These are phyloP conservation scores for Tachystola acroxantha DNA, from an alignment of 2,888 invertebrate genomes.

Conservation along the genomic window DNA sequence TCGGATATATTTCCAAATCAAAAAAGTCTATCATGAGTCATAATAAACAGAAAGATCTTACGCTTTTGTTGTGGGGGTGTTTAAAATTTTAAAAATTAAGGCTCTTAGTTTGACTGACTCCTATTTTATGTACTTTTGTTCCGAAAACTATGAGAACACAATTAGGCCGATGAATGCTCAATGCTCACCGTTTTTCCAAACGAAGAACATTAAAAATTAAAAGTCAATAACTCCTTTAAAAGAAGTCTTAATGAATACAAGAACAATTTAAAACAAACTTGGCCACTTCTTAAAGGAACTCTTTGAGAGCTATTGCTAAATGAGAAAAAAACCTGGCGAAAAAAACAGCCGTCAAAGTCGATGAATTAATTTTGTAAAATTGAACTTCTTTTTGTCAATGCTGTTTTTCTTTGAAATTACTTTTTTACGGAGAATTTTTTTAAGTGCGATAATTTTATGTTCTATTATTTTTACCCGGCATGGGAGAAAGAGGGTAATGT, in stretches of 20 bases:
- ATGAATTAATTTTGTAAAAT: constrained; percentile 56
- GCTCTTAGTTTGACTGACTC: too few relatives aligned
- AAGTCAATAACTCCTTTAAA: constrained; percentile 19
- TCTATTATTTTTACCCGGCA: too few relatives aligned
- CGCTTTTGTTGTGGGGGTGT: too few relatives aligned
- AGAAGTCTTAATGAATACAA: constrained; percentile 22
- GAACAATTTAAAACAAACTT: constrained; percentile 18
- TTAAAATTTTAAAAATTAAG: too few relatives aligned
- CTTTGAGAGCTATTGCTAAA: constrained; percentile 28
- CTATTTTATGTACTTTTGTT: too few relatives aligned
- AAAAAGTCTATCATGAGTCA: too few relatives aligned
- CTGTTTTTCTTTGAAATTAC: constrained; percentile 32
- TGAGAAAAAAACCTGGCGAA: constrained; percentile 27
- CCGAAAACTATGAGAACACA: too few relatives aligned
- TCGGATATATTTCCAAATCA: too few relatives aligned
- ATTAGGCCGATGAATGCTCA: too few relatives aligned
- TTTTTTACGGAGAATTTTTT: constrained; percentile 8
- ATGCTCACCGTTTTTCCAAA: too few relatives aligned
- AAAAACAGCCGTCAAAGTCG: constrained; percentile 30
- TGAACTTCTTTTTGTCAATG: constrained; percentile 28
- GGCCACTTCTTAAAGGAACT: constrained; percentile 16
- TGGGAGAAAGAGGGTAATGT: too few relatives aligned
- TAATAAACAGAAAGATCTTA: too few relatives aligned
- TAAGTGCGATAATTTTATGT: not conserved
- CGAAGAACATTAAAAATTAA: constrained; percentile 15